Conservation (phyloP, 2,113 vertebrate genomes). For the Pelecanoides urinatrix region DNA sequence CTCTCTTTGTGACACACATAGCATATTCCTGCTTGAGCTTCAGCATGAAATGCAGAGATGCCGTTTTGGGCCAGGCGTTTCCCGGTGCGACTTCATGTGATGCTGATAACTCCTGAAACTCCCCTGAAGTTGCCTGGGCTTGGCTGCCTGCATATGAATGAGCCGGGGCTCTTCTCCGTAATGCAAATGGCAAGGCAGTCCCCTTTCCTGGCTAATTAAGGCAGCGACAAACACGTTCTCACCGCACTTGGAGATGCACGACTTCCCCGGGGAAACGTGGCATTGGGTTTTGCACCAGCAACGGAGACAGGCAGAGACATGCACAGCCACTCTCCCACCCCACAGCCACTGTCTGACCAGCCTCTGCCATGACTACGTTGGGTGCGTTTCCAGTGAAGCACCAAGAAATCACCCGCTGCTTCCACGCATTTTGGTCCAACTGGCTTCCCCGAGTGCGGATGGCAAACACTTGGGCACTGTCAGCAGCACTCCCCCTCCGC, state of each 20-base stretch:
- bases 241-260: not conserved
- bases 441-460: not conserved
- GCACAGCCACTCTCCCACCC: not conserved
- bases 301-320: not conserved
- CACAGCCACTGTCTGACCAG: rapidly evolving
- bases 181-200: conserved; percentile 8
- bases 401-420: not conserved
- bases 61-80: not conserved
- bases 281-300: not conserved
- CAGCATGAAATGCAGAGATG: not conserved
- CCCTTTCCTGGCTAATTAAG: conserved; percentile 14
- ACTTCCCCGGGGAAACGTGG: not conserved
- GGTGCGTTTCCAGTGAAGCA: not conserved
- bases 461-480: not conserved
- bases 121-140: conserved; percentile 8
- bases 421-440: rapidly evolving
- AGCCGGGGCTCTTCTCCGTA: not conserved
- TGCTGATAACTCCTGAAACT: not conserved
- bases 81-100: not conserved
- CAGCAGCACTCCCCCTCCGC: rapidly evolving
- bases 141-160: conserved; percentile 28
- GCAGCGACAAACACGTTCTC: not conserved
- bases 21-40: not conserved
- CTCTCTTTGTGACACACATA: not conserved
- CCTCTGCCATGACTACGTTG: rapidly evolving